These are phyloP conservation scores for Phaethornis superciliosus DNA, from an alignment of 2,113 vertebrate genomes.

Conservation along the genomic window DNA sequence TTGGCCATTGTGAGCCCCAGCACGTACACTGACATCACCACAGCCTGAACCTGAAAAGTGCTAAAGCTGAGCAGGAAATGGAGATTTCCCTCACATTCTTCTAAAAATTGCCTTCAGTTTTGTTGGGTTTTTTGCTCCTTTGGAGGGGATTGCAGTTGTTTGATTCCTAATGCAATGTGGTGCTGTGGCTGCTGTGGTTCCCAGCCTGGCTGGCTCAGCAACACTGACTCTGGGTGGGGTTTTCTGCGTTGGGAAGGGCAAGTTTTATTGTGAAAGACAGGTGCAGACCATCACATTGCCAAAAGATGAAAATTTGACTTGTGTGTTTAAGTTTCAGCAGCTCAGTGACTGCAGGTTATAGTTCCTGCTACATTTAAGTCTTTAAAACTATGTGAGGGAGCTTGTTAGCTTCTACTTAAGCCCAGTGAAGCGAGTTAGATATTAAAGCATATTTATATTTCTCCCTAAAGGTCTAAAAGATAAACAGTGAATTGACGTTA, in stretches of 20 bases:
- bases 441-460: not conserved
- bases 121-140: not conserved
- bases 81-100: constrained; percentile 58
- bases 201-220: not conserved
- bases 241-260: not conserved
- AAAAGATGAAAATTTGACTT: not conserved
- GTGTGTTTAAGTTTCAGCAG: not conserved
- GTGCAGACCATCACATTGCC: not conserved
- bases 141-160: not conserved
- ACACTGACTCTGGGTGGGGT: fast-evolving
- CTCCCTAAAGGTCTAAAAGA: not conserved
- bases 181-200: not conserved
- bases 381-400: not conserved
- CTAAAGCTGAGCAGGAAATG: constrained; percentile 58
- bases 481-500: not conserved
- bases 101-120: constrained; percentile 4
- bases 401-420: not conserved
- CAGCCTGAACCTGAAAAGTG: not conserved
- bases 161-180: not conserved
- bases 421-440: not conserved
- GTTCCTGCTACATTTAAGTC: not conserved
- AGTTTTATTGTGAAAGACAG: not conserved
- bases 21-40: constrained; percentile 53
- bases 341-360: not conserved
- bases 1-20: constrained; percentile 33